Evolutionary conservation across 2,888 invertebrate species (phyloP), one percentile per base, ranked within the genome.

Genomic region (Gryllus longicercus): DNA sequence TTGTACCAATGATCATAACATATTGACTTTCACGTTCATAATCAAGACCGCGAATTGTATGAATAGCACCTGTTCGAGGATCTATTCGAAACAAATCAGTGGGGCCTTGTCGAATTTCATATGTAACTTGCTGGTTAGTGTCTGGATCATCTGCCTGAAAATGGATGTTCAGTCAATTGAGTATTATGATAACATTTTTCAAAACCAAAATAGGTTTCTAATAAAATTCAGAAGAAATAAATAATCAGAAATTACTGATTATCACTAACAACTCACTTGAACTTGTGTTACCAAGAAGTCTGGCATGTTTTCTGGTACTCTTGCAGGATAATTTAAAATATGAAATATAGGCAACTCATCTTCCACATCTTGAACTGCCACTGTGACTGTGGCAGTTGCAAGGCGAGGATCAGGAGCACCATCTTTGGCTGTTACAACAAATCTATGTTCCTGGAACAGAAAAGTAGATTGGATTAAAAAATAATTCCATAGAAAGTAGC

Each of bases 401-500:
- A 96, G 89, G 18, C 96, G 90, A 5, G 94, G 93, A 89, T 96
- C 95, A 0, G 93, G 91, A 0, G 95, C 96, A 25, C 95, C 95
- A 85, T 97, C 97, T 85, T 92, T 93, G 1, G 96, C 96, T 0
- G 96, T 96, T 12, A 96, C 95, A 75, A 96, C 95, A 86, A 96
- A 95, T 82, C 91, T 91, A 85, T 94, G 94, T 76, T 92, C 92
- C 93, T 94, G 86, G 1, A 8, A 18, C 63, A 63, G 8, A 63
- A 63, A 63, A 63, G 14, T 14, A 63, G 10, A 4, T n/a, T 18
- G 3, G 14, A 16, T 63, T 63, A 16, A 5, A 38, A 38, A 38
- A 38, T 5, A 38, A 8, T 8, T 38, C 38, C 38, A 38, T 8
- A 38, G 38, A 38, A 38, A 38, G 25, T 38, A 38, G 8, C 38